Conservation (phyloP, 1,140 invertebrate genomes). For the Prorops nasuta region DNA sequence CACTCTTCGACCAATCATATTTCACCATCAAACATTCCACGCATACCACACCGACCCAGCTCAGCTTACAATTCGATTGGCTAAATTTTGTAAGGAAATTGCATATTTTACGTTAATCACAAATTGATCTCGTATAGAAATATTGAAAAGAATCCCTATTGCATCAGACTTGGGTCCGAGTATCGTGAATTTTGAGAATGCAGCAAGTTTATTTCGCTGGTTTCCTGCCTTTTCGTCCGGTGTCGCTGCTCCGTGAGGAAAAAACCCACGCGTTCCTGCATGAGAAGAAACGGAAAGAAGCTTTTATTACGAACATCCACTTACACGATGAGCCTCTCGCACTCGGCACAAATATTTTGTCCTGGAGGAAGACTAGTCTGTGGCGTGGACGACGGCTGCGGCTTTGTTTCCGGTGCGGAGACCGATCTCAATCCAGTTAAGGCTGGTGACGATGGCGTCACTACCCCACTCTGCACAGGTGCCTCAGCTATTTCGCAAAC, state of each 20-base stretch:
- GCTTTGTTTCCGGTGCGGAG: constrained; percentile 67
- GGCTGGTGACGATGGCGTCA: constrained; percentile 53
- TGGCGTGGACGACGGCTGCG: constrained; percentile 51
- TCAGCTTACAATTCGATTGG: too few species aligned
- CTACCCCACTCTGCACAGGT: constrained; percentile 51
- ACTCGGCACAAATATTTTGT: constrained; percentile 90
- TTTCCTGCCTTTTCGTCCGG: constrained; percentile 10
- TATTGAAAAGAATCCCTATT: too few species aligned
- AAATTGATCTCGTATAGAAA: too few species aligned
- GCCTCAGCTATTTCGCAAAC: constrained; percentile 47
- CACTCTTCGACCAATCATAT: too few species aligned
- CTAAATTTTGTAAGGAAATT: too few species aligned
- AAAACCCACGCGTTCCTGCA: background rate
- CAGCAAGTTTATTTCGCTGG: too few species aligned
- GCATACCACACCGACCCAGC: too few species aligned
- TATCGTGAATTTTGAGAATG: too few species aligned
- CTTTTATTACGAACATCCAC: constrained; percentile 53
- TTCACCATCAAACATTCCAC: too few species aligned
- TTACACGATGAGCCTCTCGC: constrained; percentile 92
- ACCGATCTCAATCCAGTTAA: constrained; percentile 65
- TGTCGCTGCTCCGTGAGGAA: constrained; percentile 1
- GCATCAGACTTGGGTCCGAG: too few species aligned
- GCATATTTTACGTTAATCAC: too few species aligned
- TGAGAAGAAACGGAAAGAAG: constrained; percentile 16
- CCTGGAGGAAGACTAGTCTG: constrained; percentile 74